Conservation (phyloP, 2,113 vertebrate species). For the Propithecus coquereli region DNA sequence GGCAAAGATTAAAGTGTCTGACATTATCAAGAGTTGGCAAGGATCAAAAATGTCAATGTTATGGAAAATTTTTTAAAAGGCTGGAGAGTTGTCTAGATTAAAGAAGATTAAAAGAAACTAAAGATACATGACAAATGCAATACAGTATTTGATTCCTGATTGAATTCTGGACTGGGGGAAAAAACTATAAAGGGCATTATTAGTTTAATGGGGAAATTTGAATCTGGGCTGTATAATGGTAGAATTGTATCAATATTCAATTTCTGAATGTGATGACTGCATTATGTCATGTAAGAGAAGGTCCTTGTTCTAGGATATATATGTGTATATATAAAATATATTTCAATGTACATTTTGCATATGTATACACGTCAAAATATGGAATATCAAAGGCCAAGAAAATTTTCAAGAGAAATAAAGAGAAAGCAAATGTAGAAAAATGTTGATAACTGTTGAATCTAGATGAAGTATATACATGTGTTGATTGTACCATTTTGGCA, state of each 20-base stretch:
- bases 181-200: background rate
- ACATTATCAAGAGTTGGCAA: background rate
- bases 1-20: constrained; percentile 17
- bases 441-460: background rate
- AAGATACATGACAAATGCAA: constrained; percentile 5
- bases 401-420: background rate
- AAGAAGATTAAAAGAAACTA: background rate
- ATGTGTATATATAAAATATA: background rate
- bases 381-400: background rate
- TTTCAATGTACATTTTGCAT: background rate
- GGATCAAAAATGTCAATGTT: background rate
- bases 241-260: background rate
- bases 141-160: background rate
- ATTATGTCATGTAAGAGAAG: background rate
- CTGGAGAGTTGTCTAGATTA: background rate
- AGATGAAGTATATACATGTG: background rate
- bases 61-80: background rate
- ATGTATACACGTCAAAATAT: background rate
- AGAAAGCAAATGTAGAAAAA: background rate
- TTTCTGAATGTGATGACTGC: background rate
- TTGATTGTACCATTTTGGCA: background rate
- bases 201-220: background rate
- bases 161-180: background rate
- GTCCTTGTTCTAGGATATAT: background rate
- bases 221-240: background rate